Evolutionary conservation across 2,113 vertebrate species (phyloP).

Genomic region (Mirounga angustirostris): DNA sequence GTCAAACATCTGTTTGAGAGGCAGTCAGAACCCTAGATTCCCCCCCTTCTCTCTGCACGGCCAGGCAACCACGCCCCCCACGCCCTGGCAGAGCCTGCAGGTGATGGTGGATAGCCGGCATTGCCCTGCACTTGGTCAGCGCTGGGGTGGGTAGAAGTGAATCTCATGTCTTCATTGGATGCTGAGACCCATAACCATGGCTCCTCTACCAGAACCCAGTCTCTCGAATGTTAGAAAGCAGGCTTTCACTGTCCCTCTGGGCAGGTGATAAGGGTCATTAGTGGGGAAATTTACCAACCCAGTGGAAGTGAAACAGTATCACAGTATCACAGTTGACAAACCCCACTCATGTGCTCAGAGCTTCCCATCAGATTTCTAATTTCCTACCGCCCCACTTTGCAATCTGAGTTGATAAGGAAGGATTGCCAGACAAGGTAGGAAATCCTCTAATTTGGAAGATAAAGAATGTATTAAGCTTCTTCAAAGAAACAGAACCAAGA

Average conservation of each 20-base stretch:
- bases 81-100: not conserved
- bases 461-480: not conserved
- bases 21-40: not conserved
- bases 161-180: not conserved
- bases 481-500: not conserved
- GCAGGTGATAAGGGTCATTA: not conserved
- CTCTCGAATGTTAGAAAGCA: not conserved
- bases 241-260: not conserved
- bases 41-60: not conserved
- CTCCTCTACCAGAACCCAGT: not conserved
- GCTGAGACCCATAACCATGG: not conserved
- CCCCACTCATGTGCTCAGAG: not conserved
- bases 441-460: not conserved
- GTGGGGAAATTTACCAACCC: not conserved
- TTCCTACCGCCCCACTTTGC: not conserved
- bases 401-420: not conserved
- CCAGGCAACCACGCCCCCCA: not conserved
- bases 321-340: not conserved
- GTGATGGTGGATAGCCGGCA: not conserved
- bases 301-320: not conserved
- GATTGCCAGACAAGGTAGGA: not conserved
- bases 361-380: not conserved
- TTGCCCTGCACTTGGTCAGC: not conserved
- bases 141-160: not conserved
- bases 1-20: not conserved